Conservation (phyloP, 1,140 invertebrate genomes). For the Cyclina sinensis region DNA sequence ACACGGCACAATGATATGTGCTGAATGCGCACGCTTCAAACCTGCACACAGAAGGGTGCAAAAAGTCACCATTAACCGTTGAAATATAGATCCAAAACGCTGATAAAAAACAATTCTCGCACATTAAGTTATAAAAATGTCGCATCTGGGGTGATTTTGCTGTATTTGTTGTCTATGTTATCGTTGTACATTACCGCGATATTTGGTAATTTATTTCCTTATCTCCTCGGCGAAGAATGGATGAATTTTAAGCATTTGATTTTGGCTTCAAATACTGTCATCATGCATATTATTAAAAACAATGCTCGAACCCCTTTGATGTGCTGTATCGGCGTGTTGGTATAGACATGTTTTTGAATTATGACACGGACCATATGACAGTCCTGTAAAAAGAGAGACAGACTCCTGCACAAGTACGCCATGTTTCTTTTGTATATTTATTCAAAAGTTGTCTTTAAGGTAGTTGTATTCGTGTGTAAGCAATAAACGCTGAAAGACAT, state of each 20-base stretch:
- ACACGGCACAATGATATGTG: background rate
- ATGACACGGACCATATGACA: background rate
- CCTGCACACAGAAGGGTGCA: conserved; percentile 42
- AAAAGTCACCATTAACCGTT: conserved; percentile 20
- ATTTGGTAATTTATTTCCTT: background rate
- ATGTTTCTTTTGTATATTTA: background rate
- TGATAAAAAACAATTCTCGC: background rate
- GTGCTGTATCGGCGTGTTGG: background rate
- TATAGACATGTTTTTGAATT: background rate
- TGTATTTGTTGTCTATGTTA: conserved; percentile 3
- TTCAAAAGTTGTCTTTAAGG: too few species aligned
- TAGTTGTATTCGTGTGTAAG: too few species aligned
- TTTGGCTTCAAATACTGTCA: background rate
- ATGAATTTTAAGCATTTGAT: background rate
- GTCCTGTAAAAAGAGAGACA: background rate
- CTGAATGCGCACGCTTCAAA: conserved; percentile 6
- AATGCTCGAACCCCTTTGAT: conserved; percentile 9
- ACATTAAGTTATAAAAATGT: conserved; percentile 32
- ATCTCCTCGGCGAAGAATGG: background rate
- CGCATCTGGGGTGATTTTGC: background rate
- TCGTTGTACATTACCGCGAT: background rate
- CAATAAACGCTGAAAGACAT: too few species aligned
- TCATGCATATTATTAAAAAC: conserved; percentile 1
- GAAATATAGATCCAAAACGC: conserved; percentile 8
- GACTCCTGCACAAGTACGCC: background rate